Evolutionary conservation across 2,888 invertebrate genomes (phyloP).

Genomic region (Andrena flavipes): DNA sequence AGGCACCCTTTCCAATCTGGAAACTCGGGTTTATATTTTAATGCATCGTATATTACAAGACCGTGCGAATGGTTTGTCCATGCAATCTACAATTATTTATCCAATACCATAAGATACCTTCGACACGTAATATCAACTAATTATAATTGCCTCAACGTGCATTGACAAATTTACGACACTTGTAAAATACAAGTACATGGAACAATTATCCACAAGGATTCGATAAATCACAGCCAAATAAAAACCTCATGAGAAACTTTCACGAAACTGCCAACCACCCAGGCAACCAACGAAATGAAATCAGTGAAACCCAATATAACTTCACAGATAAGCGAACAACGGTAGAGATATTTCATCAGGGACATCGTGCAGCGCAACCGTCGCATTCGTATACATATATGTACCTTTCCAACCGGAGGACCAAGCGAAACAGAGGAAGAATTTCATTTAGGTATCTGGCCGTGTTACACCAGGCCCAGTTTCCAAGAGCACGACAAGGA

Average conservation of each 20-base stretch:
- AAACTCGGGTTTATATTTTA: too few relatives aligned
- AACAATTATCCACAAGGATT: too few relatives aligned
- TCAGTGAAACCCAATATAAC: slow-evolving; percentile 8
- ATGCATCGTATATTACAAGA: too few relatives aligned
- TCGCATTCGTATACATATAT: neutral
- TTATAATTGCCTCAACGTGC: too few relatives aligned
- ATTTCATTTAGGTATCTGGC: slow-evolving; percentile 36
- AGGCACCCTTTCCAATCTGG: too few relatives aligned
- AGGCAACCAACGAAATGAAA: slow-evolving; percentile 1
- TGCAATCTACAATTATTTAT: too few relatives aligned
- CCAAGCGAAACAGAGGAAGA: slow-evolving; percentile 24
- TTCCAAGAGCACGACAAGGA: neutral
- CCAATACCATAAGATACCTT: too few relatives aligned
- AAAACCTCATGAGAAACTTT: neutral
- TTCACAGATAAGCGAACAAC: neutral
- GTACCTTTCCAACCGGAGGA: neutral
- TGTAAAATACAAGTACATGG: too few relatives aligned
- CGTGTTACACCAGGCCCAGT: slow-evolving; percentile 22
- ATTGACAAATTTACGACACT: too few relatives aligned
- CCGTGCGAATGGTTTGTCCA: too few relatives aligned
- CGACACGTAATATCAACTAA: too few relatives aligned
- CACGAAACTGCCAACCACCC: neutral
- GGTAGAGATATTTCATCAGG: neutral
- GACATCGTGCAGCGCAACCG: neutral
- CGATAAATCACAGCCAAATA: too few relatives aligned